Conservation (phyloP, 2,888 invertebrate species). For the Drosophila maculinotata region DNA sequence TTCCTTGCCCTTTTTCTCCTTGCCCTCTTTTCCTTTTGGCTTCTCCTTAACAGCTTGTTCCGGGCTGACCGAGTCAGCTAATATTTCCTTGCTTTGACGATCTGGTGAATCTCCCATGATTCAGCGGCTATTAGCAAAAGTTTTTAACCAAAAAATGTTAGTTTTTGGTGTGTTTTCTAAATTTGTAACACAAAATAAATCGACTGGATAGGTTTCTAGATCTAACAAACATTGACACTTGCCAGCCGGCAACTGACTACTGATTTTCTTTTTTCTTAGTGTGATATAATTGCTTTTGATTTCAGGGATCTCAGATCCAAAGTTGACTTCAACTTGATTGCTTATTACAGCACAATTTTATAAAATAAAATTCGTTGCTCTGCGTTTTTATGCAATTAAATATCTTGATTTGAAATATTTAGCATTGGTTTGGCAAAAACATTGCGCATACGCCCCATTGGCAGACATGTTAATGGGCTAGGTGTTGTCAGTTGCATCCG, state of each 20-base stretch:
- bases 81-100: conserved; percentile 27
- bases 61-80: no score
- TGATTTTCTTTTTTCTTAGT: no score
- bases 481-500: conserved; percentile 39
- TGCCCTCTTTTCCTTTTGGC: conserved; percentile 32
- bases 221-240: neutral
- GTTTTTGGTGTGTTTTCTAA: conserved; percentile 7
- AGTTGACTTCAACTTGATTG: no score
- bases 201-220: neutral
- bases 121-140: neutral
- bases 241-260: neutral
- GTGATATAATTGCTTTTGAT: no score
- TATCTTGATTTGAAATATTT: conserved; percentile 28
- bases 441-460: conserved; percentile 61
- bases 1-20: conserved; percentile 35
- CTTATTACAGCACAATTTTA: neutral
- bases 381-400: conserved; percentile 21
- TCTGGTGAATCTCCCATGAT: conserved; percentile 47
- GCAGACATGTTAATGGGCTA: conserved; percentile 51
- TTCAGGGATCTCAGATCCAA: no score
- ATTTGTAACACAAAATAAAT: conserved; percentile 5
- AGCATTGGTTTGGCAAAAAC: conserved; percentile 24
- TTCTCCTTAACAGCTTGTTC: conserved; percentile 43
- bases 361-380: neutral
- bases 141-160: neutral